Percentiles rank a stretch among this genome's conserved stretches.
These are phyloP conservation scores for Planococcus citri DNA, from an alignment of 1,140 invertebrate genomes.

Conservation along the genomic window DNA sequence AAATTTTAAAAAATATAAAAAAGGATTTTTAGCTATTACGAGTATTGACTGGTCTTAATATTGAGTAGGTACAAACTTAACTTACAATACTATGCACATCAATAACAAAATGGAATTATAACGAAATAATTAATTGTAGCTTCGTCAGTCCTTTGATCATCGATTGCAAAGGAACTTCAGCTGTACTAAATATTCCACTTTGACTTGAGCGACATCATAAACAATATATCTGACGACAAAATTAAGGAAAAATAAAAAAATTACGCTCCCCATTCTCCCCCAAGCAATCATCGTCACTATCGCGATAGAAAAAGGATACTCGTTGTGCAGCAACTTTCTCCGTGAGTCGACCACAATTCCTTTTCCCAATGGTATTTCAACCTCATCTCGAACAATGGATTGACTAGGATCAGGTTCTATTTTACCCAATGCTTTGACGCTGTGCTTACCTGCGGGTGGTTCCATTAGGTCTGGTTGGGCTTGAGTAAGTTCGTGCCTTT, in stretches of 20 bases:
- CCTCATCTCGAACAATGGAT: conserved; percentile 38
- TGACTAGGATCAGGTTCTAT: conserved; percentile 55
- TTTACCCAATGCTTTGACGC: conserved; percentile 60
- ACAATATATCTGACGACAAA: conserved; percentile 58
- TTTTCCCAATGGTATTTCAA: conserved; percentile 66
- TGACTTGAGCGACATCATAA: conserved; percentile 80
- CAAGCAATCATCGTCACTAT: neutral
- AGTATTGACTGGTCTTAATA: too few species aligned
- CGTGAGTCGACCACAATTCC: conserved; percentile 34
- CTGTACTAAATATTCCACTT: conserved; percentile 63
- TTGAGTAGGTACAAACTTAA: too few species aligned
- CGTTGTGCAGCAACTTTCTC: conserved; percentile 65
- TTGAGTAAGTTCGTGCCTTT: conserved; percentile 29
- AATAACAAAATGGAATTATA: too few species aligned
- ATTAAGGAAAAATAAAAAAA: conserved; percentile 42
- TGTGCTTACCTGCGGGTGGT: conserved; percentile 62
- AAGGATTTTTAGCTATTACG: too few species aligned
- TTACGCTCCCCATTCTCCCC: too few species aligned
- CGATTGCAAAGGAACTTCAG: conserved; percentile 56
- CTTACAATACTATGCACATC: too few species aligned
- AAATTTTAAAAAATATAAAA: too few species aligned
- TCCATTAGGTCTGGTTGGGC: conserved; percentile 69
- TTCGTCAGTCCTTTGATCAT: neutral
- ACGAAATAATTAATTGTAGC: too few species aligned
- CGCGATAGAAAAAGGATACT: conserved; percentile 46